Base-by-base conservation (phyloP, 1,140 invertebrate species). In the Sycophila sp. region DNA sequence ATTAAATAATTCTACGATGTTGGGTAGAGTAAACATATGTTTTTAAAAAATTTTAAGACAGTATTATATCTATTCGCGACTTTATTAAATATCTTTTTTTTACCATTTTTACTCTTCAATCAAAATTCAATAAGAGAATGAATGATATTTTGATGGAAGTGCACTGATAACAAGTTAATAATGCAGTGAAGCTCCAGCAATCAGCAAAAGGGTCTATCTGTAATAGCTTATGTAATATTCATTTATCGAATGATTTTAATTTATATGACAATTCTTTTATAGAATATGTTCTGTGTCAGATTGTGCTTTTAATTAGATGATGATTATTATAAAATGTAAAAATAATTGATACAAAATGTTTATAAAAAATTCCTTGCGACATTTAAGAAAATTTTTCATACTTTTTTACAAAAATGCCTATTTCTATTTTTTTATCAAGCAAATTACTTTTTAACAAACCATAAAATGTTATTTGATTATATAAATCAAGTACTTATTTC, bases 141-240 rank as follows among this genome's bases (percentile, higher is more conserved):
- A 32, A 62, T 42, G 49, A 28, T n/a, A 58, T 68, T 45, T 68
- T 45, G 55, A 68, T 49, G 65, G 55, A 53, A 67, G 65, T 70
- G 65, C 55, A 53, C 34, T 66, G 38, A 71, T 55, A 71, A 71
- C 63, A 71, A 66, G 47, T 56, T 65, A 71, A 47, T 36, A 60
- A 69, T 73, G 71, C 77, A 78, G 78, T 77, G 74, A 76, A 71
- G 71, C 74, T 76, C 69, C 28, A 55, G 58, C 47, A 22, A 45
- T 42, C 63, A 77, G 73, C 80, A 81, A 82, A 82, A 81, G 80
- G 77, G 79, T 79, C 80, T 75, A 76, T 77, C 76, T 73, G 59
- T 64, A 59, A 65, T 59, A 63, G 42, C 47, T 36, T 15, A 5
- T 17, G n/a, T n/a, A n/a, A 51, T 59, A 51, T 60, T 60, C 34